Percentiles rank a stretch among this genome's conserved stretches.
These are phyloP conservation scores for Diorhabda elongata DNA, from an alignment of 1,140 invertebrate species.

Conservation along the genomic window DNA sequence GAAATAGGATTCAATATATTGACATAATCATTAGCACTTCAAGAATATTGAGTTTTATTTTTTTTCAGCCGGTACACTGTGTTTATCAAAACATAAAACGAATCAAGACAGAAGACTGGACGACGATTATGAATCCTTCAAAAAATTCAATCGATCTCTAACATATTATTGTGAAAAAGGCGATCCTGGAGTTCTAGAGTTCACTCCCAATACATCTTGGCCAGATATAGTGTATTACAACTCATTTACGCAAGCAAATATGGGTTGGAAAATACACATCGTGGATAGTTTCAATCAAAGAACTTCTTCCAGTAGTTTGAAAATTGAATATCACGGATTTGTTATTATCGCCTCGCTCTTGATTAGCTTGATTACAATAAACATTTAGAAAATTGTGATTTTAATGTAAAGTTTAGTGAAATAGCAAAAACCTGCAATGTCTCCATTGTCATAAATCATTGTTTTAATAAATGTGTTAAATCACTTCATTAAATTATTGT, in stretches of 20 bases:
- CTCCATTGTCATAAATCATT: too few relatives aligned
- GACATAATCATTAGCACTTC: too few relatives aligned
- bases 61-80: conserved; percentile 69
- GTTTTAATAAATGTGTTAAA: too few relatives aligned
- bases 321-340: neutral
- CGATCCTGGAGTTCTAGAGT: conserved; percentile 67
- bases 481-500: too few relatives aligned
- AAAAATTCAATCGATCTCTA: conserved; percentile 77
- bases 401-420: too few relatives aligned
- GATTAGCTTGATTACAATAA: too few relatives aligned
- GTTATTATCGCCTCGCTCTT: neutral
- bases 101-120: conserved; percentile 70
- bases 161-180: conserved; percentile 64
- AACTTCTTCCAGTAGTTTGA: neutral
- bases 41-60: neutral
- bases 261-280: conserved; percentile 87
- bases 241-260: conserved; percentile 85
- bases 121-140: conserved; percentile 73
- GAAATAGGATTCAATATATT: too few relatives aligned
- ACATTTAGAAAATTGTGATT: too few relatives aligned
- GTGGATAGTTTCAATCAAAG: conserved; percentile 62
- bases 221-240: conserved; percentile 92
- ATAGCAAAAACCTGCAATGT: too few relatives aligned
- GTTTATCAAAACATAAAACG: conserved; percentile 61
- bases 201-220: conserved; percentile 86